Base-by-base conservation (phyloP, 2,797 vertebrate species). In the Cygnus olor region DNA sequence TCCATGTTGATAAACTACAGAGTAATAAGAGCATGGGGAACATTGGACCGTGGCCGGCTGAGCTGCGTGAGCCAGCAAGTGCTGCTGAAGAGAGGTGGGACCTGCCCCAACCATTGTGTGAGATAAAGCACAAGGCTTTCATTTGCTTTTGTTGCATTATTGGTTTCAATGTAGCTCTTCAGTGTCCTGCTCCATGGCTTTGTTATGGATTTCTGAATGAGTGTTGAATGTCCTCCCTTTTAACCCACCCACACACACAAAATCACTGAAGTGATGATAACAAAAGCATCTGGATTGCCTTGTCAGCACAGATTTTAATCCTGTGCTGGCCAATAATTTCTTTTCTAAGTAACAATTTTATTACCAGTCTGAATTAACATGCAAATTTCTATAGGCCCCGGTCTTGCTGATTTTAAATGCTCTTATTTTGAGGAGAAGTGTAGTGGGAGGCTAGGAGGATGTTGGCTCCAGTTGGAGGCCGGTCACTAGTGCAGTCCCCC, bases 1-100 rank as follows among this genome's bases (percentile, higher is more conserved):
- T 34, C 36, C 1, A 4, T 0, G 2, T 5, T 19, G 2, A 25
- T 0, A 1, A 19, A 8, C 11, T 13, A 17, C 2, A 6, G 25
- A 34, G 34, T 40, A 19, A 49, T 1, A 1, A 9, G 42, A 38
- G 25, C 3, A 3, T 4, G 28, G 34, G 30, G 5, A 21, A 11
- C 0, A 2, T 4, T 25, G 10, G 44, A 40, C n/a, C 25, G 34
- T 36, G 58, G 42, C 1, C 2, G 12, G 38, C 21, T 25, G 34
- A n/a, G 30, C 25, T 21, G 10, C 25, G 32, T 8, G 17, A 24
- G 12, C 34, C 47, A 30, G n/a, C 15, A 2, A 22, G 34, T 7
- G 47, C 44, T 13, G 56, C 44, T 5, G 9, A 19, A 20, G 1
- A 2, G 16, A 5, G 16, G 34, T 19, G 30, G 7, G 38, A 28